These are phyloP conservation scores for Sinocyclocheilus anophthalmus DNA, from an alignment of 2,113 vertebrate genomes.

Conservation along the genomic window DNA sequence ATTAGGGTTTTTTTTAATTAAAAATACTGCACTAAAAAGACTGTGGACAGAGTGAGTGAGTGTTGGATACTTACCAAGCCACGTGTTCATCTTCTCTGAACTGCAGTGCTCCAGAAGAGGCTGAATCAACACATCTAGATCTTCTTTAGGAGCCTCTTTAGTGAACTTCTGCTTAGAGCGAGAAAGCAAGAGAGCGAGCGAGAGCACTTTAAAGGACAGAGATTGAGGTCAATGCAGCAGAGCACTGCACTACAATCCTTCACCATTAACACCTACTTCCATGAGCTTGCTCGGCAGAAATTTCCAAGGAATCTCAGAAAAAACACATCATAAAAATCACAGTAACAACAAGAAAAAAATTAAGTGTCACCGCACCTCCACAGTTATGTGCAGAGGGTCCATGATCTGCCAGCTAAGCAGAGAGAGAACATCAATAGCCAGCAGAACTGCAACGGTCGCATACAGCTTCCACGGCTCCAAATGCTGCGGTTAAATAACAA, in stretches of 20 bases:
- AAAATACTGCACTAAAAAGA: not conserved
- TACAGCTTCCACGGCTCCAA: conserved; percentile 96
- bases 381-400: conserved; percentile 89
- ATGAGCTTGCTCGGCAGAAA: conserved; percentile 7
- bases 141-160: conserved; percentile 85
- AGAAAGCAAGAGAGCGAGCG: conserved; percentile 7
- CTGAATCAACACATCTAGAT: conserved; percentile 86
- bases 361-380: conserved; percentile 79
- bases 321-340: conserved; percentile 10
- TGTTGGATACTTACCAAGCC: conserved; percentile 81
- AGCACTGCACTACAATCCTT: conserved; percentile 23
- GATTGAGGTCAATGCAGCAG: conserved; percentile 12
- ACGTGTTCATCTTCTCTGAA: conserved; percentile 95
- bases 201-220: conserved; percentile 28
- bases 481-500: conserved; percentile 74
- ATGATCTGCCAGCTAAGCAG: conserved; percentile 92
- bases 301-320: conserved; percentile 5
- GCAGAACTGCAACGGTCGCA: conserved; percentile 86
- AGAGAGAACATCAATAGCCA: conserved; percentile 87
- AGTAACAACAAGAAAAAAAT: not conserved
- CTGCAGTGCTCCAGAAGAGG: conserved; percentile 93
- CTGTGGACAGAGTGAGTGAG: not conserved
- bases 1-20: not conserved
- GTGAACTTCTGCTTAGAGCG: conserved; percentile 80
- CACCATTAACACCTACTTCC: conserved; percentile 30